Conservation (phyloP, 2,797 vertebrate genomes). For the Miichthys miiuy region DNA sequence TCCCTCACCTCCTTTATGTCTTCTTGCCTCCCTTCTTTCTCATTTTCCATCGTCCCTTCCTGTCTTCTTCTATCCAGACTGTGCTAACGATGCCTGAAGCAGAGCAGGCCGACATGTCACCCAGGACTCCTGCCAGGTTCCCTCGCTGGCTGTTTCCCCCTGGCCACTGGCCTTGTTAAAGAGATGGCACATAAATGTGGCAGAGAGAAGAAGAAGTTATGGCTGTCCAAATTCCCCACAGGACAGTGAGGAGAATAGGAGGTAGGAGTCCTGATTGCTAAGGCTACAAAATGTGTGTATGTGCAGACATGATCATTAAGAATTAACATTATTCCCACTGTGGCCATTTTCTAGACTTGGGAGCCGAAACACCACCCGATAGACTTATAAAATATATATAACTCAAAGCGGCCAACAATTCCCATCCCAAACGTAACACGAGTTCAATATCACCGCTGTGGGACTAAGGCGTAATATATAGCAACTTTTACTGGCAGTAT, state of each 20-base stretch:
- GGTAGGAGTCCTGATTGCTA: constrained; percentile 36
- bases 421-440: constrained; percentile 27
- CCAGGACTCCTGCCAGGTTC: constrained; percentile 48
- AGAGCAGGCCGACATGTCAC: constrained; percentile 38
- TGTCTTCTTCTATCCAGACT: constrained; percentile 24
- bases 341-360: constrained; percentile 47
- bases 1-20: constrained; percentile 41
- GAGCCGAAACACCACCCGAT: constrained; percentile 31
- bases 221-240: constrained; percentile 55
- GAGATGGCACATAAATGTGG: constrained; percentile 70
- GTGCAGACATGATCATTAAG: constrained; percentile 54
- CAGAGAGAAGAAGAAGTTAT: constrained; percentile 59
- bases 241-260: constrained; percentile 32
- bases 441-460: constrained; percentile 27
- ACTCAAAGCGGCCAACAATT: constrained; percentile 34
- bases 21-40: constrained; percentile 6
- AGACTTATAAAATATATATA: constrained; percentile 58
- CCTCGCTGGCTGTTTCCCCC: constrained; percentile 58
- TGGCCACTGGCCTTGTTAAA: constrained; percentile 68
- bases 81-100: constrained; percentile 53
- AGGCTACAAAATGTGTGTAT: constrained; percentile 38
- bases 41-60: constrained; percentile 26
- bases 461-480: constrained; percentile 28
- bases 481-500: constrained; percentile 38
- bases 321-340: constrained; percentile 65